Conservation (phyloP, 2,797 vertebrate species). For the Pelochelys cantorii region DNA sequence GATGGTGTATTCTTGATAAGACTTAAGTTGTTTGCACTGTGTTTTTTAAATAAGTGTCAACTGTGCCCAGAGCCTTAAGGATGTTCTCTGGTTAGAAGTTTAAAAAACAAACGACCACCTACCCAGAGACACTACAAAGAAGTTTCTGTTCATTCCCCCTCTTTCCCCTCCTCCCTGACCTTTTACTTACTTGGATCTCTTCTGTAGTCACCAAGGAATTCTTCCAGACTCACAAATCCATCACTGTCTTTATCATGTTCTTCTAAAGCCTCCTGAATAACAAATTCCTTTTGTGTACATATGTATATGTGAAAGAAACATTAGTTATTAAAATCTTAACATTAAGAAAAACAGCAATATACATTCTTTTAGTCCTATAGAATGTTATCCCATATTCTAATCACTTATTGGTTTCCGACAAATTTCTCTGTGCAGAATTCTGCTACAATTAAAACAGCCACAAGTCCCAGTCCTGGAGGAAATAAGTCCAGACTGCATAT, state of each 20-base stretch:
- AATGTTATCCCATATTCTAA: not conserved
- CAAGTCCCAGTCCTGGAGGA: not conserved
- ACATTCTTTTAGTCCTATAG: no score
- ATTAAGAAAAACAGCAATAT: constrained; percentile 10
- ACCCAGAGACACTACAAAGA: not conserved
- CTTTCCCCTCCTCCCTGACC: not conserved
- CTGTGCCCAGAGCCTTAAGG: not conserved
- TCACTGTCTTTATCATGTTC: constrained; percentile 94
- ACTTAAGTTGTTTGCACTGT: not conserved
- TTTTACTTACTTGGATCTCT: constrained; percentile 87
- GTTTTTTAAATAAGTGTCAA: not conserved
- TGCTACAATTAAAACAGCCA: not conserved
- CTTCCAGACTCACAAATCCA: constrained; percentile 91
- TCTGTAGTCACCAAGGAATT: constrained; percentile 94
- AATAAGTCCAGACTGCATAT: not conserved
- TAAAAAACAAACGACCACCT: constrained; percentile 11
- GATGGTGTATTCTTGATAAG: not conserved
- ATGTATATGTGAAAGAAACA: constrained; percentile 20
- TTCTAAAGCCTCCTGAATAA: constrained; percentile 93
- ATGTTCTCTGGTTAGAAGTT: not conserved
- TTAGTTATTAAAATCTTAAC: constrained; percentile 1
- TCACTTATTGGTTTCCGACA: not conserved
- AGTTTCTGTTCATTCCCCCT: not conserved
- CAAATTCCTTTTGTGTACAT: constrained; percentile 84
- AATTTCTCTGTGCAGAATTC: not conserved